These are phyloP conservation scores for Corythaixoides concolor DNA, from an alignment of 2,113 vertebrate genomes.

Conservation along the genomic window DNA sequence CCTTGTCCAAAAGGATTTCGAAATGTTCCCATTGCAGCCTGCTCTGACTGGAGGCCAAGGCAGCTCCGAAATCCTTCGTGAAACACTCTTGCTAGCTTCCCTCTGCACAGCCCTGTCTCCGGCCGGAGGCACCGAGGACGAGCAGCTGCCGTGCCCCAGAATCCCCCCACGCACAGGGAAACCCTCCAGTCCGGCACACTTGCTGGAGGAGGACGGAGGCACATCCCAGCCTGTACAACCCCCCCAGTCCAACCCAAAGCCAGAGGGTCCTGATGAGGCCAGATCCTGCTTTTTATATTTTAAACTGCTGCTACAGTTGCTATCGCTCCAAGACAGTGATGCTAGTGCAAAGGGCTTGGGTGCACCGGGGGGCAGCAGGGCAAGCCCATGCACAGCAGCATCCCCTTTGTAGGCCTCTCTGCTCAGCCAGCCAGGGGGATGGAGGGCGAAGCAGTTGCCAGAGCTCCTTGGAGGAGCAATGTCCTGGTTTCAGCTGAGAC, in stretches of 20 bases:
- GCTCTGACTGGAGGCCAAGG: constrained; percentile 47
- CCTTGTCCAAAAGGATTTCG: constrained; percentile 58
- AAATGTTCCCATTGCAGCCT: constrained; percentile 55
- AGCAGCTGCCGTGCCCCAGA: neutral
- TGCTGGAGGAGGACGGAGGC: neutral
- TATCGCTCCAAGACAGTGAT: neutral
- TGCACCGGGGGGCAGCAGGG: too few relatives aligned
- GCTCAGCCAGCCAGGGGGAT: fast-evolving
- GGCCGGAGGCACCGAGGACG: neutral
- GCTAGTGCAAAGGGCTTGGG: neutral
- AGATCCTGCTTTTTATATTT: neutral
- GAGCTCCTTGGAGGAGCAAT: neutral
- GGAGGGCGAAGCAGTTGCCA: neutral
- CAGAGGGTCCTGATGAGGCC: neutral
- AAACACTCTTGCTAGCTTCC: neutral
- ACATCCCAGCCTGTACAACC: neutral
- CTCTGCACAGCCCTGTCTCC: neutral
- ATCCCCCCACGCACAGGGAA: neutral
- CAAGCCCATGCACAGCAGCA: too few relatives aligned
- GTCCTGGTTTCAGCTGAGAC: too few relatives aligned
- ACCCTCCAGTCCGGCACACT: neutral
- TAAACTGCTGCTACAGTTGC: neutral
- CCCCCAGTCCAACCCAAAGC: neutral
- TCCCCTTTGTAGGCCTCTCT: neutral
- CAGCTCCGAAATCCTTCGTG: neutral